phyloP scores from a whole-genome alignment of 35 echinoderm and acorn worm species.

The Apostichopus parvimensis region DNA sequence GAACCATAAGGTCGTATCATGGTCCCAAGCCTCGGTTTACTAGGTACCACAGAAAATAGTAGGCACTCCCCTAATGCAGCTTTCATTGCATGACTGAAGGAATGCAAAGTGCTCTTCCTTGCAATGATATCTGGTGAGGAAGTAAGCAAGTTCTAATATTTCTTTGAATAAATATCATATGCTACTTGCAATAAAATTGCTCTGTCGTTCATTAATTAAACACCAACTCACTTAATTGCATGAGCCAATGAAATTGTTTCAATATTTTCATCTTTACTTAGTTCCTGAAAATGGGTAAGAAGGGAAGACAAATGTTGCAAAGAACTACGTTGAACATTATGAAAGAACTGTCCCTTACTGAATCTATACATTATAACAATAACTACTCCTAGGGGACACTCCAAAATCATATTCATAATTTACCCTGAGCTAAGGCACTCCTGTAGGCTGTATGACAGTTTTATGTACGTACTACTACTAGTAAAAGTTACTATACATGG shows the following conservation, averaged over 20 bases:
- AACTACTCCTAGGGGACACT: too few relatives aligned
- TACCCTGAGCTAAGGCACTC: too few relatives aligned
- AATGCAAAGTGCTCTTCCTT: background rate
- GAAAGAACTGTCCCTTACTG: background rate
- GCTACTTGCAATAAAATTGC: background rate
- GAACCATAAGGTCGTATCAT: too few relatives aligned
- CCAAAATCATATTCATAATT: too few relatives aligned
- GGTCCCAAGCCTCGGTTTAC: too few relatives aligned
- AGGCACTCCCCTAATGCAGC: conserved; percentile 16
- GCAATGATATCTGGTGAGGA: background rate
- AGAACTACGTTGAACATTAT: background rate
- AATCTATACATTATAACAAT: background rate
- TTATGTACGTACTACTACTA: too few relatives aligned
- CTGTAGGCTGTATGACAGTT: too few relatives aligned
- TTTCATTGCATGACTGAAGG: background rate
- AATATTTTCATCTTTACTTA: background rate
- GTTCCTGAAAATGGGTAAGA: background rate
- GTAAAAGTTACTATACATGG: too few relatives aligned
- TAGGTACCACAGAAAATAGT: too few relatives aligned
- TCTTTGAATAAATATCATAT: background rate
- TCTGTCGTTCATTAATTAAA: background rate
- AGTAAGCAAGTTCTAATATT: background rate
- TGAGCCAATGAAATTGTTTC: background rate
- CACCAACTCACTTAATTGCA: background rate
- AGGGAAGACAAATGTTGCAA: background rate